Evolutionary conservation across 2,888 invertebrate genomes (phyloP).

Genomic region (Osedax fenrisi): DNA sequence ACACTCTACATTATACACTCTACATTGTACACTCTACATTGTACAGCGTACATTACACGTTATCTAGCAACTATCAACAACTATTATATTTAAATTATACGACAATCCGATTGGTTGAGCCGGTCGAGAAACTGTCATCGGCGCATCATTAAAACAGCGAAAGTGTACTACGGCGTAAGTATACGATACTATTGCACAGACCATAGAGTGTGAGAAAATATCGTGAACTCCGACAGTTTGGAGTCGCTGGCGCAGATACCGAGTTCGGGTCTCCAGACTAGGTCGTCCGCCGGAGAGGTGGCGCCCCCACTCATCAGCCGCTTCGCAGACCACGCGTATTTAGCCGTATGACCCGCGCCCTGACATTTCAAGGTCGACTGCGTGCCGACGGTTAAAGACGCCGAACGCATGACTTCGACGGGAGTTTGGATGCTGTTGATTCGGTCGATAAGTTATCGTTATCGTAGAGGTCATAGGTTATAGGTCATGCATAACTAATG

Average conservation of each 20-base stretch:
- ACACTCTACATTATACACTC: no score
- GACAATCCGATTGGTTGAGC: no score
- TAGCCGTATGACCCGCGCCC: not conserved
- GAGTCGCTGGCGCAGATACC: slow-evolving; percentile 33
- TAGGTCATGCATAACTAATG: no score
- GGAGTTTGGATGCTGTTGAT: slow-evolving; percentile 11
- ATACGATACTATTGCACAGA: slow-evolving; percentile 34
- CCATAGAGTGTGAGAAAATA: slow-evolving; percentile 35
- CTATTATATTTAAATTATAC: no score
- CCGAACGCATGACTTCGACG: slow-evolving; percentile 19
- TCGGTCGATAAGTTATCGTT: no score
- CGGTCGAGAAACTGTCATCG: no score
- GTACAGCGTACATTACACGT: no score
- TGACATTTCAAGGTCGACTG: slow-evolving; percentile 14
- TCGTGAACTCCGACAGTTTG: slow-evolving; percentile 6
- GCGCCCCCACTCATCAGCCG: not conserved
- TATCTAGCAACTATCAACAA: no score
- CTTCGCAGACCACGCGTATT: not conserved
- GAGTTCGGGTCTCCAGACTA: slow-evolving; percentile 34
- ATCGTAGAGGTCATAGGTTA: no score
- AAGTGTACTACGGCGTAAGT: no score
- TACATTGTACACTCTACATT: no score
- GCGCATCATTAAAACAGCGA: no score
- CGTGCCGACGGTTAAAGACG: slow-evolving; percentile 17
- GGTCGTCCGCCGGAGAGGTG: not conserved